phyloP scores from a whole-genome alignment of 2,888 invertebrate species.

The Callimorpha dominula region DNA sequence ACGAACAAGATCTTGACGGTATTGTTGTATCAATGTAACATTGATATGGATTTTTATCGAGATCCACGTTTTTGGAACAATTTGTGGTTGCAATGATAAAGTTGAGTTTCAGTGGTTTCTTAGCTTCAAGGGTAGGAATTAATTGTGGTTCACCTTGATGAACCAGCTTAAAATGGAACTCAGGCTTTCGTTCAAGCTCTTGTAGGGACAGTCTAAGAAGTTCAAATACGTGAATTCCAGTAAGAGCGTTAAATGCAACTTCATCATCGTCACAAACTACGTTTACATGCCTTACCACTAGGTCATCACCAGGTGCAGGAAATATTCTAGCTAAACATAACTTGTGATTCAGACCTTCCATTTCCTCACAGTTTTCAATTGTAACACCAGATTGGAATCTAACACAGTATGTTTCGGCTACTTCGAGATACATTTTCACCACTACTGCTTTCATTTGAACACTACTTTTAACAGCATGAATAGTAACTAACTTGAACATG shows the following conservation, averaged over 20 bases:
- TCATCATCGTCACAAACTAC: slow-evolving; percentile 71
- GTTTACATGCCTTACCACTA: slow-evolving; percentile 60
- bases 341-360: slow-evolving; percentile 66
- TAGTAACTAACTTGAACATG: slow-evolving; percentile 69
- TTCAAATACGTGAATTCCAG: slow-evolving; percentile 62
- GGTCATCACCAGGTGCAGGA: slow-evolving; percentile 72
- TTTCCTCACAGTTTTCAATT: slow-evolving; percentile 68
- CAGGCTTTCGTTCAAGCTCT: slow-evolving; percentile 60
- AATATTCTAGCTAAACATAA: slow-evolving; percentile 71
- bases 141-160: slow-evolving; percentile 69
- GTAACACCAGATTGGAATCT: slow-evolving; percentile 56
- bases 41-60: slow-evolving; percentile 46
- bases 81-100: slow-evolving; percentile 68
- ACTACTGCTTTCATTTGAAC: slow-evolving; percentile 64
- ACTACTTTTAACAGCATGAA: slow-evolving; percentile 64
- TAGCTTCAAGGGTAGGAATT: slow-evolving; percentile 67
- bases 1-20: slow-evolving; percentile 61
- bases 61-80: slow-evolving; percentile 66
- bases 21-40: slow-evolving; percentile 60
- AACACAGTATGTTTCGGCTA: slow-evolving; percentile 71
- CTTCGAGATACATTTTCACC: slow-evolving; percentile 73
- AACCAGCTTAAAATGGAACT: slow-evolving; percentile 62
- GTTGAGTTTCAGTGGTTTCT: slow-evolving; percentile 62
- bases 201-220: slow-evolving; percentile 63
- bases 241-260: slow-evolving; percentile 60